Percentiles rank a stretch among this genome's conserved stretches.
Evolutionary conservation across 2,888 invertebrate species (phyloP).

Genomic region (Brachyptera putata): DNA sequence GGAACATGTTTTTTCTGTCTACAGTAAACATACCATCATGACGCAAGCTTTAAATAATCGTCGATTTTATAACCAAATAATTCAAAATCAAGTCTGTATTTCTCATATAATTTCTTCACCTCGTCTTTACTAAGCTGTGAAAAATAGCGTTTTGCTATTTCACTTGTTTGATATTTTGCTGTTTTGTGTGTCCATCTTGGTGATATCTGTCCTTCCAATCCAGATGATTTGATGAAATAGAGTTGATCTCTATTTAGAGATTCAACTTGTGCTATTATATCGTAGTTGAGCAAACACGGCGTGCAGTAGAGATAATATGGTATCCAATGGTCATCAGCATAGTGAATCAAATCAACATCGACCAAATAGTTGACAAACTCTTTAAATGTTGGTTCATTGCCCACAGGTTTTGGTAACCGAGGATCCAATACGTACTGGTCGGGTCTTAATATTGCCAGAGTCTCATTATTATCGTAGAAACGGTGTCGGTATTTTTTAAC

Average conservation of each 20-base stretch:
- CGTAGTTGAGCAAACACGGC: constrained; percentile 53
- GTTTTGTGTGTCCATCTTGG: constrained; percentile 44
- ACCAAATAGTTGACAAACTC: constrained; percentile 53
- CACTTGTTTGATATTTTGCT: constrained; percentile 36
- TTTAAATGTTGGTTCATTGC: constrained; percentile 49
- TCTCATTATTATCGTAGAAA: constrained; percentile 35
- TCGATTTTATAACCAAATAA: constrained; percentile 49
- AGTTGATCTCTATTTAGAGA: constrained; percentile 51
- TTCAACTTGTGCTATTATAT: constrained; percentile 54
- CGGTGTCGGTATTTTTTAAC: constrained; percentile 46
- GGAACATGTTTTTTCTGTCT: no score
- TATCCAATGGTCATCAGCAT: constrained; percentile 57
- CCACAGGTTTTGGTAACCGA: constrained; percentile 38
- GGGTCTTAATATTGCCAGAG: constrained; percentile 29
- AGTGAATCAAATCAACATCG: constrained; percentile 44
- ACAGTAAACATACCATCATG: no score
- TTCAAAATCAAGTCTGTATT: constrained; percentile 50
- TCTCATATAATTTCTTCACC: constrained; percentile 44
- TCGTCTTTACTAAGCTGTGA: constrained; percentile 43
- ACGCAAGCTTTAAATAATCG: constrained; percentile 42
- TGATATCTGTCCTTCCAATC: constrained; percentile 39
- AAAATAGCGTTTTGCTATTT: constrained; percentile 46
- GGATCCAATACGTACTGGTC: constrained; percentile 31
- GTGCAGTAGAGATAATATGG: constrained; percentile 53
- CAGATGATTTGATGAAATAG: constrained; percentile 43